Percentiles rank a stretch among this genome's conserved stretches.
Evolutionary conservation across 2,113 vertebrate species (phyloP).

Genomic region (Plectropomus leopardus): DNA sequence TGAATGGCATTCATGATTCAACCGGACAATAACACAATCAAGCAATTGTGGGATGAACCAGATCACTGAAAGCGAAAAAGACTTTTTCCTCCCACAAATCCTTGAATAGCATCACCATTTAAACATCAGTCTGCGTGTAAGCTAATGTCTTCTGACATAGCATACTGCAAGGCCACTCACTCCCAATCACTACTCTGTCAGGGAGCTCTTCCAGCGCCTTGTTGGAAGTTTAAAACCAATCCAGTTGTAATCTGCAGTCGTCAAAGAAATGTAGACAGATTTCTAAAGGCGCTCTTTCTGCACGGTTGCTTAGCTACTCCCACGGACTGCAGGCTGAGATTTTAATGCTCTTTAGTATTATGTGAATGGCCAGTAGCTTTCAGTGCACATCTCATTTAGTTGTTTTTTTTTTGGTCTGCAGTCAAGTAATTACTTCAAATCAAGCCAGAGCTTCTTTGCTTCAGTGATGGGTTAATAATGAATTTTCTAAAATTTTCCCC

Average conservation of each 20-base stretch:
- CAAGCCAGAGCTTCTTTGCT: slow-evolving; percentile 30
- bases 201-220: slow-evolving; percentile 64
- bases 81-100: slow-evolving; percentile 72
- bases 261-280: slow-evolving; percentile 74
- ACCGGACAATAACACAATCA: slow-evolving; percentile 67
- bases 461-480: slow-evolving; percentile 51
- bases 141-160: slow-evolving; percentile 77
- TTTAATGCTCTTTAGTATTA: slow-evolving; percentile 57
- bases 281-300: slow-evolving; percentile 67
- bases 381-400: slow-evolving; percentile 41
- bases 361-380: slow-evolving; percentile 65
- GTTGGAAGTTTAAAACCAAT: slow-evolving; percentile 71
- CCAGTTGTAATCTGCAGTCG: slow-evolving; percentile 73
- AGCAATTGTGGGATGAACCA: slow-evolving; percentile 65
- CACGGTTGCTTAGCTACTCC: slow-evolving; percentile 69
- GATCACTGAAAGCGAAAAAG: slow-evolving; percentile 65
- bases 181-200: slow-evolving; percentile 68
- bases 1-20: slow-evolving; percentile 57
- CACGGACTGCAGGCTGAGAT: slow-evolving; percentile 62
- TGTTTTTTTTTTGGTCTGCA: slow-evolving; percentile 27
- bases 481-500: slow-evolving; percentile 14
- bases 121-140: slow-evolving; percentile 71
- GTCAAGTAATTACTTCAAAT: slow-evolving; percentile 68
- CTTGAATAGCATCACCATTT: slow-evolving; percentile 75
- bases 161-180: slow-evolving; percentile 65